Conservation (phyloP, 2,113 vertebrate genomes). For the Hymenochirus boettgeri region DNA sequence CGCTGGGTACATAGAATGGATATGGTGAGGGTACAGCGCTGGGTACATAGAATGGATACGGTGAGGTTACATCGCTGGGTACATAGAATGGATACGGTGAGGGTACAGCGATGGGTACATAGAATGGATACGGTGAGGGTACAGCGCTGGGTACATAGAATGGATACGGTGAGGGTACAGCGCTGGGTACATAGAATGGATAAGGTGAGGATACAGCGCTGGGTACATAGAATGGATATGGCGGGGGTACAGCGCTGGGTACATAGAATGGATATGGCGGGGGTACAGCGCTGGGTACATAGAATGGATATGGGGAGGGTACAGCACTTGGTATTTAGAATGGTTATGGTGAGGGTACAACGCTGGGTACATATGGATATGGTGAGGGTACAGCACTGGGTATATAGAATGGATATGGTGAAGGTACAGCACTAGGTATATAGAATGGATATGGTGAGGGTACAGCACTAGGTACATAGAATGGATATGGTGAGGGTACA, state of each 20-base stretch:
- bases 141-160: no score
- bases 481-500: no score
- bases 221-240: no score
- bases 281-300: background rate
- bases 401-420: no score
- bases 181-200: background rate
- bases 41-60: background rate
- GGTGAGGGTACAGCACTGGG: background rate
- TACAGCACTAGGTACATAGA: no score
- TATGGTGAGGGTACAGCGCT: background rate
- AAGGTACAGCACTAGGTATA: no score
- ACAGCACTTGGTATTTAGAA: background rate
- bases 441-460: no score
- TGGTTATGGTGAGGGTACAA: background rate
- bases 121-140: no score
- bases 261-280: background rate
- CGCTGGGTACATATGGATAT: background rate
- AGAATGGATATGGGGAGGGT: background rate
- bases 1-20: background rate
- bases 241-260: background rate
- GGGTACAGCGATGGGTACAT: no score
- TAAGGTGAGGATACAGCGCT: no score
- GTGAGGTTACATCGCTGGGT: no score
- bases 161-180: background rate
- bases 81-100: no score